phyloP scores from a whole-genome alignment of 2,888 invertebrate genomes.

The Antheraea assamensis region DNA sequence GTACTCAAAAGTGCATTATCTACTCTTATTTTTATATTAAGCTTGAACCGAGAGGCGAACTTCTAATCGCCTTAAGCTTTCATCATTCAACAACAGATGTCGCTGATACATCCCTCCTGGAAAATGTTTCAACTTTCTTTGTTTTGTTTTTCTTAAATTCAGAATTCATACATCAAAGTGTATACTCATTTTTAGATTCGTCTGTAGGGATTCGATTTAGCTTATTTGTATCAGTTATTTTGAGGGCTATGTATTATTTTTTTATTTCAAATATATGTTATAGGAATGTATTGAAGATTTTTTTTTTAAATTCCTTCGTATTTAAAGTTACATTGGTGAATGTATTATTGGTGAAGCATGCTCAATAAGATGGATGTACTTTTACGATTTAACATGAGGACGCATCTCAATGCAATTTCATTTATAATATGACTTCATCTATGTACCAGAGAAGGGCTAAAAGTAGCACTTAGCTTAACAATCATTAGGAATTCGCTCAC shows the following conservation, averaged over 20 bases:
- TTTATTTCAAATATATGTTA: background rate
- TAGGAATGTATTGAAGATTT: background rate
- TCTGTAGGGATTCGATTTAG: background rate
- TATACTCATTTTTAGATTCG: background rate
- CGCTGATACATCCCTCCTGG: conserved; percentile 43
- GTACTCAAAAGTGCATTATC: conserved; percentile 71
- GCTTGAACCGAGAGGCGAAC: conserved; percentile 59
- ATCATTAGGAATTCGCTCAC: too few relatives aligned
- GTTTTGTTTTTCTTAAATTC: conserved; percentile 37
- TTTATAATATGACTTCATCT: too few relatives aligned
- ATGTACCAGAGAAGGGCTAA: too few relatives aligned
- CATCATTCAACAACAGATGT: conserved; percentile 73
- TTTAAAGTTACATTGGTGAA: background rate
- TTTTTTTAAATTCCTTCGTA: background rate
- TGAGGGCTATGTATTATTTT: background rate
- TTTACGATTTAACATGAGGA: too few relatives aligned
- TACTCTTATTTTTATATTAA: conserved; percentile 76
- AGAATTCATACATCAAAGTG: conserved; percentile 13
- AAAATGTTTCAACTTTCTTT: conserved; percentile 41
- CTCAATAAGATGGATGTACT: too few relatives aligned
- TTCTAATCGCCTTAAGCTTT: conserved; percentile 77
- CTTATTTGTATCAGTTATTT: background rate
- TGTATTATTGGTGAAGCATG: too few relatives aligned
- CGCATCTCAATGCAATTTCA: too few relatives aligned
- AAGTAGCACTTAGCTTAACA: too few relatives aligned